Percentiles rank a stretch among this genome's conserved stretches.
phyloP scores from a whole-genome alignment of 2,888 invertebrate species.

The Nowickia ferox region DNA sequence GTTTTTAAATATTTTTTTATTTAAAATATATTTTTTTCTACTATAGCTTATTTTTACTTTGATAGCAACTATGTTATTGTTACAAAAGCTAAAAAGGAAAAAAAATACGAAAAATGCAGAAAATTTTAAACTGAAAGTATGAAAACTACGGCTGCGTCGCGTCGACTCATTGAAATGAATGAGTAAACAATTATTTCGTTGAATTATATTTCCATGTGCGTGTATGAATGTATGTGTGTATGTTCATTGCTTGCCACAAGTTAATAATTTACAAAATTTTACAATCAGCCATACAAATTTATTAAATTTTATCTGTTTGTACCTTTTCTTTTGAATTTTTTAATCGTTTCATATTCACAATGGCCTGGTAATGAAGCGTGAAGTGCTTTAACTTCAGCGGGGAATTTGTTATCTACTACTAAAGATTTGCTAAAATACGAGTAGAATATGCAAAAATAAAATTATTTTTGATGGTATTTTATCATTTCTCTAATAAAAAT shows the following conservation, averaged over 20 bases:
- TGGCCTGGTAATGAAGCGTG: conserved; percentile 58
- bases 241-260: conserved; percentile 2
- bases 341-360: conserved; percentile 17
- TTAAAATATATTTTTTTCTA: neutral
- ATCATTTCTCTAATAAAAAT: neutral
- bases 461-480: neutral
- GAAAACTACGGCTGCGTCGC: conserved; percentile 6
- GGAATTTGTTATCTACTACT: conserved; percentile 26
- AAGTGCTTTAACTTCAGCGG: conserved; percentile 57
- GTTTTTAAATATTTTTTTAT: conserved; percentile 4
- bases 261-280: conserved; percentile 21
- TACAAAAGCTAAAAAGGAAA: conserved; percentile 38
- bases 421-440: conserved; percentile 9
- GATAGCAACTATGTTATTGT: conserved; percentile 22
- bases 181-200: conserved; percentile 38
- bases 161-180: conserved; percentile 32
- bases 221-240: neutral
- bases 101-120: conserved; percentile 47
- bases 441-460: neutral
- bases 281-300: conserved; percentile 9
- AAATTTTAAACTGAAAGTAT: conserved; percentile 25
- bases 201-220: neutral
- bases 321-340: conserved; percentile 19
- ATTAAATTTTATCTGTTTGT: conserved; percentile 3
- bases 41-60: conserved; percentile 10